phyloP scores from a whole-genome alignment of 1,140 invertebrate genomes.

The Lordiphosa mommai region DNA sequence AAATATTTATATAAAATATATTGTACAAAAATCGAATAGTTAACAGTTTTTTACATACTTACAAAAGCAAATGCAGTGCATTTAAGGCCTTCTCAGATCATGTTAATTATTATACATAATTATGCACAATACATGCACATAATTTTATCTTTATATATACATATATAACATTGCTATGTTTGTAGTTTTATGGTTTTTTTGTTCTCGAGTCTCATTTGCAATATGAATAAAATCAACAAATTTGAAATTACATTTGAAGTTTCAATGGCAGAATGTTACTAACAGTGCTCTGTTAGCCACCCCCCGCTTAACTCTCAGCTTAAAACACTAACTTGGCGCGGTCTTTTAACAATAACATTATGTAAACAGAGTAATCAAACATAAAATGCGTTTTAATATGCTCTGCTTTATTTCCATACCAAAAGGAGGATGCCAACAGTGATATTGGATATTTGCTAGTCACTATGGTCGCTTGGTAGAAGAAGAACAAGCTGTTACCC shows the following conservation, averaged over 20 bases:
- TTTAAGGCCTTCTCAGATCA: slow-evolving; percentile 60
- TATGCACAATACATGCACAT: slow-evolving; percentile 61
- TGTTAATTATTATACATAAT: slow-evolving; percentile 53
- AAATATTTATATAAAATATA: slow-evolving; percentile 14
- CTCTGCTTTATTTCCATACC: slow-evolving; percentile 55
- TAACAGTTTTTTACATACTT: slow-evolving; percentile 24
- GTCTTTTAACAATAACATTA: slow-evolving; percentile 24
- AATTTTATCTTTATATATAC: slow-evolving; percentile 30
- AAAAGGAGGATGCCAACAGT: slow-evolving; percentile 78
- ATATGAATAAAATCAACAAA: slow-evolving; percentile 51
- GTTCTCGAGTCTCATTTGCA: slow-evolving; percentile 54
- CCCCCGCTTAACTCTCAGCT: slow-evolving; percentile 27
- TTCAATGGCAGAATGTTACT: slow-evolving; percentile 35
- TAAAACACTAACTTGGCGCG: slow-evolving; percentile 20
- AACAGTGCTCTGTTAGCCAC: slow-evolving; percentile 33
- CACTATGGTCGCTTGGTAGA: slow-evolving; percentile 82
- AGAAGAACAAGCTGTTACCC: slow-evolving; percentile 10
- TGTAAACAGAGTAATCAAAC: slow-evolving; percentile 69
- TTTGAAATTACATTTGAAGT: slow-evolving; percentile 24
- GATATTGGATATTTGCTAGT: slow-evolving; percentile 82
- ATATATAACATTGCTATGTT: slow-evolving; percentile 25
- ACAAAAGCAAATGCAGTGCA: slow-evolving; percentile 43
- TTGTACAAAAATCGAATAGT: slow-evolving; percentile 63
- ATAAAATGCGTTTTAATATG: slow-evolving; percentile 27
- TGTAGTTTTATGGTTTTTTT: slow-evolving; percentile 40